Evolutionary conservation across 2,113 vertebrate genomes (phyloP).

Genomic region (Mormoops blainvillei): DNA sequence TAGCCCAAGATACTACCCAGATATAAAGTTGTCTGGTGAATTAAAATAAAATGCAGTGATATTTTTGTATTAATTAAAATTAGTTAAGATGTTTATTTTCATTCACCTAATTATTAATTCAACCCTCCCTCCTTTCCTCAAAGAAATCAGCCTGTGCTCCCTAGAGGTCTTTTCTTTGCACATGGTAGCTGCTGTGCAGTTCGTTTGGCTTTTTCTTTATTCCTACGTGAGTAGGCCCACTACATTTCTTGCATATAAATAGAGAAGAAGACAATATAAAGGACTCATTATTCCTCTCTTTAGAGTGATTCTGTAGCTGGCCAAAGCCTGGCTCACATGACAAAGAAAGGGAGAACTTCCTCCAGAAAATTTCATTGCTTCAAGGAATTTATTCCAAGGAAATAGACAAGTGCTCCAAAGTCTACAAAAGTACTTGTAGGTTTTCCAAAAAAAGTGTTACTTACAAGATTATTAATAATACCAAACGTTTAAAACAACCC

Average conservation of each 20-base stretch:
- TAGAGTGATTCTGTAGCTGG: constrained; percentile 73
- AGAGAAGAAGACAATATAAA: constrained; percentile 76
- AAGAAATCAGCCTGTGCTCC: constrained; percentile 72
- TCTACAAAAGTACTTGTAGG: neutral
- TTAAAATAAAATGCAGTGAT: neutral
- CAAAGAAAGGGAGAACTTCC: constrained; percentile 66
- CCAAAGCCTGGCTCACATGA: constrained; percentile 67
- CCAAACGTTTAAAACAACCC: neutral
- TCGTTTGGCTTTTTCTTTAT: constrained; percentile 80
- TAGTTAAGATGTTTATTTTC: neutral
- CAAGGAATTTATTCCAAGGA: constrained; percentile 66
- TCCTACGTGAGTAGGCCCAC: constrained; percentile 80
- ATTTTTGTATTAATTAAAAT: neutral
- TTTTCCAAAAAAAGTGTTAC: neutral
- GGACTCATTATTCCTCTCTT: constrained; percentile 65
- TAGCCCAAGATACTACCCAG: neutral
- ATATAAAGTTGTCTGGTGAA: neutral
- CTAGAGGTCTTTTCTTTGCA: constrained; percentile 81
- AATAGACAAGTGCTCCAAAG: neutral
- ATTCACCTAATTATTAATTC: neutral
- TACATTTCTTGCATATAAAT: constrained; percentile 79
- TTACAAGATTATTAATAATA: neutral
- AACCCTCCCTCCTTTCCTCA: neutral
- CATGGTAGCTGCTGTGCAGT: constrained; percentile 68
- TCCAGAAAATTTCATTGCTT: constrained; percentile 77